phyloP scores from a whole-genome alignment of 2,797 vertebrate genomes.

The Clamator glandarius region DNA sequence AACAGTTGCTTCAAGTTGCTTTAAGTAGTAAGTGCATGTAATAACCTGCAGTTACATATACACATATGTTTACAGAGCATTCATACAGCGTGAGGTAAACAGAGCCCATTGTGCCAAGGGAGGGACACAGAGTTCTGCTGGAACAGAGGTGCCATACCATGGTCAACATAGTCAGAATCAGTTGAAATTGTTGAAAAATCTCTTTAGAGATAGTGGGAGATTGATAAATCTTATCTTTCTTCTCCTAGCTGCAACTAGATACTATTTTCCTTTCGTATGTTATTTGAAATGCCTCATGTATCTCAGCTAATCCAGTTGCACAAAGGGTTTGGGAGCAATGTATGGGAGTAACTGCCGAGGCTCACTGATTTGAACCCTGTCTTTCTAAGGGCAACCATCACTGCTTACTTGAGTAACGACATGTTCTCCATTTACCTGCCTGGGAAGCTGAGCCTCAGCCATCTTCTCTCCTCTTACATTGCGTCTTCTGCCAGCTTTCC shows the following conservation, averaged over 20 bases:
- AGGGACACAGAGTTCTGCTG: neutral
- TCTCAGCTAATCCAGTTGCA: neutral
- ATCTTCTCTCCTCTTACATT: neutral
- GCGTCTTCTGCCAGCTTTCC: neutral
- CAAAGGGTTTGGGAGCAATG: neutral
- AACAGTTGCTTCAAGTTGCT: constrained; percentile 43
- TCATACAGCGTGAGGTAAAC: constrained; percentile 11
- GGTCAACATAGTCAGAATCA: rapidly evolving
- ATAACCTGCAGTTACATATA: constrained; percentile 38
- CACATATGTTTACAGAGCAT: neutral
- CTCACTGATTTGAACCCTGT: neutral
- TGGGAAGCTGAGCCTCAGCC: neutral
- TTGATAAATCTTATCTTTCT: neutral
- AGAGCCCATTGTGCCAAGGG: neutral
- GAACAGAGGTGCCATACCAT: neutral
- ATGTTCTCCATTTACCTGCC: neutral
- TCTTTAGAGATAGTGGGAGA: neutral
- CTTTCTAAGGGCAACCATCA: neutral
- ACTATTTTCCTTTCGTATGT: neutral
- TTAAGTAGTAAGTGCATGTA: constrained; percentile 43
- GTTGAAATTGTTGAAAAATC: neutral
- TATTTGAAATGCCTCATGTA: neutral
- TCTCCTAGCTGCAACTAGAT: neutral
- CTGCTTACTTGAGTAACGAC: neutral
- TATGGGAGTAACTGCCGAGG: rapidly evolving